Conservation (phyloP, 37 sponge, comb jelly and placozoan genomes). For the Axinella damicornis region DNA sequence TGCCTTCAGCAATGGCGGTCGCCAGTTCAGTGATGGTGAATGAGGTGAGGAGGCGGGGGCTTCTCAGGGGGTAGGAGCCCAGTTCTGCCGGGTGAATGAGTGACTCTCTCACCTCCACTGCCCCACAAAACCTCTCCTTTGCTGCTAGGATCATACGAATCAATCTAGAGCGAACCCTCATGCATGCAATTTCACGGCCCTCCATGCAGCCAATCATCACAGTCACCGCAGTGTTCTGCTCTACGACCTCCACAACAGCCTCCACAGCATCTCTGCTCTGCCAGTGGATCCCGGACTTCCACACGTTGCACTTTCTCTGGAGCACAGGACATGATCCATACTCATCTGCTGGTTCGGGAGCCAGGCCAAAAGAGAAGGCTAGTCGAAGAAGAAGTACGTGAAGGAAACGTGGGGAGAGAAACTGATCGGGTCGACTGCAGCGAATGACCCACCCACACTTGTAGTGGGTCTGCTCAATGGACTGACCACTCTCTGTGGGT, state of each 20-base stretch:
- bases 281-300: constrained; percentile 1
- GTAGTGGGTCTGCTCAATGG: background rate
- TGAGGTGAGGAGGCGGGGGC: background rate
- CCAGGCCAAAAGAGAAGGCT: background rate
- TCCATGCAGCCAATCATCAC: background rate
- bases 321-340: background rate
- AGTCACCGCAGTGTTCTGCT: background rate
- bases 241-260: constrained; percentile 4
- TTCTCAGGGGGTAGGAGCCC: too few relatives aligned
- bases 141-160: constrained; percentile 12
- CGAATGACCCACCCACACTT: constrained; percentile 6
- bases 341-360: background rate
- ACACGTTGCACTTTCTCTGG: background rate
- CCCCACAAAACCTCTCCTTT: background rate
- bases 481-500: background rate
- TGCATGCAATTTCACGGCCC: constrained; percentile 23
- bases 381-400: background rate
- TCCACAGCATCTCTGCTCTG: background rate
- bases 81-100: constrained; percentile 32
- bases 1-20: background rate
- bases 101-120: background rate
- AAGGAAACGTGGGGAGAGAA: background rate
- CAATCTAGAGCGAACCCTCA: background rate
- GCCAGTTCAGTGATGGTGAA: background rate
- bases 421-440: background rate